Evolutionary conservation across 2,888 invertebrate genomes (phyloP).

Genomic region (Andrena flavipes): DNA sequence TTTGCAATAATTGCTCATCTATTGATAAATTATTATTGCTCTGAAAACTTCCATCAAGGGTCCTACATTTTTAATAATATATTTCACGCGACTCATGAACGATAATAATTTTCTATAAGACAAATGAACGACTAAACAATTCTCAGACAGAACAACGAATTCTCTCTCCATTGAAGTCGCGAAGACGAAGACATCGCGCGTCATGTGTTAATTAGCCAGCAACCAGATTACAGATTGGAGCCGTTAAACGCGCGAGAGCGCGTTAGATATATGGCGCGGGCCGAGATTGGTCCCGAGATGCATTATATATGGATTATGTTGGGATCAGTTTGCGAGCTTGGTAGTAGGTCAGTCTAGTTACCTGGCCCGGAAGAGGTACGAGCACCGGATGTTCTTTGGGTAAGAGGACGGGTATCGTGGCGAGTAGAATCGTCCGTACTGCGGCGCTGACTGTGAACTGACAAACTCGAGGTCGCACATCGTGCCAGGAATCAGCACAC

Average conservation of each 20-base stretch:
- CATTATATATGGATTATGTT: constrained; percentile 69
- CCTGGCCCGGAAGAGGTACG: constrained; percentile 95
- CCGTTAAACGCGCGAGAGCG: constrained; percentile 56
- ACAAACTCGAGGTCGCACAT: constrained; percentile 95
- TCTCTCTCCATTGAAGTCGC: no score
- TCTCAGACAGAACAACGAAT: no score
- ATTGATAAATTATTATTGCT: no score
- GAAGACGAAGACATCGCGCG: constrained; percentile 17
- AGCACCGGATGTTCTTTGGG: constrained; percentile 95
- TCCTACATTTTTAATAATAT: no score
- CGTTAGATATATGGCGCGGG: constrained; percentile 49
- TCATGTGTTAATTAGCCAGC: constrained; percentile 64
- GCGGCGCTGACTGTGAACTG: constrained; percentile 89
- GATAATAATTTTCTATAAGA: no score
- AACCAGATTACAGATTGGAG: constrained; percentile 51
- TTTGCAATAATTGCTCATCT: no score
- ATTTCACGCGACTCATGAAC: no score
- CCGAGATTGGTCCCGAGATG: constrained; percentile 63
- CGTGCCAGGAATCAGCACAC: constrained; percentile 90
- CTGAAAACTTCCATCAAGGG: no score
- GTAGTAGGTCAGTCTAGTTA: constrained; percentile 81
- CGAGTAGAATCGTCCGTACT: constrained; percentile 94
- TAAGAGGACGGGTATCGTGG: constrained; percentile 98
- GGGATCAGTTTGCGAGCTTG: constrained; percentile 58
- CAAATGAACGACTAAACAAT: no score